Percentiles rank a stretch among this genome's conserved stretches.
These are phyloP conservation scores for Pharmacophagus antenor DNA, from an alignment of 2,888 invertebrate species.

Conservation along the genomic window DNA sequence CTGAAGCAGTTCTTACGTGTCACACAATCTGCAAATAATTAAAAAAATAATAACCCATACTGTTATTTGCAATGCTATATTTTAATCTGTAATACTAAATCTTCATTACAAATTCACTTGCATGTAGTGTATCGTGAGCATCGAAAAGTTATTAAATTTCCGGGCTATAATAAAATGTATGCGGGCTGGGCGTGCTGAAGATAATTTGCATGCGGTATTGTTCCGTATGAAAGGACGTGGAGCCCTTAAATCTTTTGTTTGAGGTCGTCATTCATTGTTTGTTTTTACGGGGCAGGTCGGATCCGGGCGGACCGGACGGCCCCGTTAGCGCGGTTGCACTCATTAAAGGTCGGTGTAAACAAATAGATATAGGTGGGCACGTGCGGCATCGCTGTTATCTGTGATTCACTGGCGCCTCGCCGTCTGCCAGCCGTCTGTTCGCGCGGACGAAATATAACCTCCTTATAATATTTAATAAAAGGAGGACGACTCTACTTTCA, in stretches of 20 bases:
- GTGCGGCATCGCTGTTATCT: slow-evolving; percentile 68
- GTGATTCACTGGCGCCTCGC: slow-evolving; percentile 78
- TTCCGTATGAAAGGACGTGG: slow-evolving; percentile 19
- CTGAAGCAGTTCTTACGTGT: no score
- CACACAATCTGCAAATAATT: no score
- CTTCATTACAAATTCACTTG: neutral
- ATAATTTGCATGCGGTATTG: slow-evolving; percentile 27
- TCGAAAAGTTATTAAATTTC: slow-evolving; percentile 3
- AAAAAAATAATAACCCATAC: no score
- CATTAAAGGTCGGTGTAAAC: slow-evolving; percentile 74
- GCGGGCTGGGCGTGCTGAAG: slow-evolving; percentile 18
- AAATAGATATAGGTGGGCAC: slow-evolving; percentile 72
- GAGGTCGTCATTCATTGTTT: slow-evolving; percentile 39
- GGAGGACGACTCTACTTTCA: slow-evolving; percentile 45
- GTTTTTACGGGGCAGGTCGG: slow-evolving; percentile 54
- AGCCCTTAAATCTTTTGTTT: slow-evolving; percentile 30
- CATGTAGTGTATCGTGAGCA: neutral
- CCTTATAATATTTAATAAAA: slow-evolving; percentile 68
- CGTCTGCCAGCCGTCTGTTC: slow-evolving; percentile 73
- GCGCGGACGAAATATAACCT: slow-evolving; percentile 64
- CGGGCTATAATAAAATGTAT: slow-evolving; percentile 11
- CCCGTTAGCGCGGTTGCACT: slow-evolving; percentile 51
- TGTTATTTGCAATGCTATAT: no score
- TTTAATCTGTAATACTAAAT: no score
- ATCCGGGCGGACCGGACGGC: slow-evolving; percentile 50